Evolutionary conservation across 2,797 vertebrate species (phyloP).

Genomic region (Huso huso): DNA sequence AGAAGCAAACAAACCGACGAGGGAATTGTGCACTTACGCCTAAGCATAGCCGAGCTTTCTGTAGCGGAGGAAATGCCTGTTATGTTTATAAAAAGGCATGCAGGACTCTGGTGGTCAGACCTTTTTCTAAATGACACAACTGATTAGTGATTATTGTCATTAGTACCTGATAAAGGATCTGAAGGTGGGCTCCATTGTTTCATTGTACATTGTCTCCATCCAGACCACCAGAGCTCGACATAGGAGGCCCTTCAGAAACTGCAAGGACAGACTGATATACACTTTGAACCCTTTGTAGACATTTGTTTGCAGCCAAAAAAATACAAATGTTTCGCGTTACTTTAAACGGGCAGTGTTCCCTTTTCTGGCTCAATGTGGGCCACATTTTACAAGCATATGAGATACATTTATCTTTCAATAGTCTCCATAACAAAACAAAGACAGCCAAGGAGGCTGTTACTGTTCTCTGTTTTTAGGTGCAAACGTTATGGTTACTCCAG

Average conservation of each 20-base stretch:
- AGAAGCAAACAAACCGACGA: constrained; percentile 19
- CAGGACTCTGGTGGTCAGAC: constrained; percentile 6
- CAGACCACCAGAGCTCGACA: constrained; percentile 21
- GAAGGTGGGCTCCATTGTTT: constrained; percentile 3
- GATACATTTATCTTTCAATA: too few species aligned
- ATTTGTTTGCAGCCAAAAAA: constrained; percentile 23
- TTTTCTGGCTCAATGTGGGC: constrained; percentile 39
- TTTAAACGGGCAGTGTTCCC: constrained; percentile 43
- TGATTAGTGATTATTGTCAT: constrained; percentile 25
- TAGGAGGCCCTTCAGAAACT: constrained; percentile 4
- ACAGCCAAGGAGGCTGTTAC: too few species aligned
- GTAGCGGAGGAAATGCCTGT: constrained; percentile 13
- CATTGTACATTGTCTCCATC: constrained; percentile 20
- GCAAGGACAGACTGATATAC: constrained; percentile 10
- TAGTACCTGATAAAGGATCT: constrained; percentile 34
- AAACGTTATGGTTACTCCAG: too few species aligned
- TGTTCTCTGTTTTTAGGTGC: too few species aligned
- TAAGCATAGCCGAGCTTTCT: constrained; percentile 20
- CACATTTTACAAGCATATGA: constrained; percentile 5
- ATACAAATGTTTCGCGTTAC: constrained; percentile 25
- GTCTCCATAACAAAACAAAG: too few species aligned
- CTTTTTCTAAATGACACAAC: constrained; percentile 24
- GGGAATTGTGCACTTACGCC: constrained; percentile 27
- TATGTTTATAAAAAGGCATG: constrained; percentile 10
- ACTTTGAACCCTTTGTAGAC: constrained; percentile 19